Evolutionary conservation across 2,888 invertebrate species (phyloP), one percentile per base, ranked within the genome.

Genomic region (Stegana nigrithorax): DNA sequence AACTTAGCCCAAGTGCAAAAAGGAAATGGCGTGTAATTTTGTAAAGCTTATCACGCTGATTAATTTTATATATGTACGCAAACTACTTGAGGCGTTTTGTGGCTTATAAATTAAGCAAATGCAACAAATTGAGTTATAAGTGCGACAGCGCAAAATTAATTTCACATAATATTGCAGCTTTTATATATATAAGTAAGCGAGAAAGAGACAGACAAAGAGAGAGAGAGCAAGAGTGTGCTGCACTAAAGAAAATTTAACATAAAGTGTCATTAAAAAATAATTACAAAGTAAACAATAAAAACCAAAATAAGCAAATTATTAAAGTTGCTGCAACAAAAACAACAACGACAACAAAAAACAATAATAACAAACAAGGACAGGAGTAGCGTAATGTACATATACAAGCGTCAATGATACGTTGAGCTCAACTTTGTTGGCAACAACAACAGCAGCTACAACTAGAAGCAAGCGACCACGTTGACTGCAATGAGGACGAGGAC

Each of bases 271-370:
- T 65, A 73, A 67, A 70, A 73, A 64, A 65, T 64, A 75, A 75
- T 71, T 71, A 70, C 59, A 60, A 51, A 60, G 62, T 63, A 67
- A 45, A 59, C 66, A 72, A 65, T 73, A 61, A 64, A 71, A 47
- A 61, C 47, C 29, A 66, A 68, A 71, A 68, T 67, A 64, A 67
- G 68, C 67, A 67, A 63, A 75, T 75, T 75, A 72, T 75, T 72
- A 69, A 69, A 70, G 66, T 64, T 62, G 50, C 63, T 66, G 58
- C 66, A 62, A 25, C 45, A 23, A 26, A n/a, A 44, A 26, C 4
- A 39, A 4, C 42, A 64, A 55, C 55, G 56, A 61, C 60, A 60
- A 61, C 59, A 58, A 47, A 50, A 26, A 8, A 47, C 25, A 32
- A 51, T 39, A 26, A 21, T 10, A 36, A 21, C 14, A 10, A 29